phyloP scores from a whole-genome alignment of 2,888 invertebrate genomes.

The Arge pagana region DNA sequence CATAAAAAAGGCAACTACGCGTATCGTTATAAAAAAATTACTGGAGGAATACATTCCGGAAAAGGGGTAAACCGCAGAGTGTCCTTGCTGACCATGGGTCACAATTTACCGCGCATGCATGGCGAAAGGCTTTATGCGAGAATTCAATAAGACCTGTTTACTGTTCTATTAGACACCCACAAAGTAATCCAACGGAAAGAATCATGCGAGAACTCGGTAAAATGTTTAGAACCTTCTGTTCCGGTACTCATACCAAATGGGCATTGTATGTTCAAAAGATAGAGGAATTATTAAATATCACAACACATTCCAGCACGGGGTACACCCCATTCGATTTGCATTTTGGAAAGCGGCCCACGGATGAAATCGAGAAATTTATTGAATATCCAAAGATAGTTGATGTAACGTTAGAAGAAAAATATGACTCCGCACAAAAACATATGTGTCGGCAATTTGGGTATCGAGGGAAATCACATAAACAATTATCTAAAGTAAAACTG shows the following conservation, averaged over 20 bases:
- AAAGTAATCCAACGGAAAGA: constrained; percentile 34
- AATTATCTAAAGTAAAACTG: background rate
- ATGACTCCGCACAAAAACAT: no score
- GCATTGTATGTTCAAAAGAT: constrained; percentile 22
- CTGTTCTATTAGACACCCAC: constrained; percentile 30
- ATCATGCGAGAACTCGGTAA: constrained; percentile 33
- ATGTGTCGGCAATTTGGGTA: no score
- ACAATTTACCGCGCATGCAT: constrained; percentile 34
- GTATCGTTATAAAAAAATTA: constrained; percentile 8
- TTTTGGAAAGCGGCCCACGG: background rate
- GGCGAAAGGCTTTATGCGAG: constrained; percentile 17
- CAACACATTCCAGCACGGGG: constrained; percentile 24
- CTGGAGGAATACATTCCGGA: constrained; percentile 8
- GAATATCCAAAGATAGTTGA: background rate
- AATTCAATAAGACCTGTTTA: background rate
- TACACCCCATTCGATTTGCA: constrained; percentile 26
- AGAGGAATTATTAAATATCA: constrained; percentile 22
- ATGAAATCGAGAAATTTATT: background rate
- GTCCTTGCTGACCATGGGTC: constrained; percentile 31
- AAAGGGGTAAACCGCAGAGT: constrained; percentile 16
- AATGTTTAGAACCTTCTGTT: constrained; percentile 26
- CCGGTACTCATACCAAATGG: constrained; percentile 24
- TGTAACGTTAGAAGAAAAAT: background rate
- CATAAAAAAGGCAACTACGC: constrained; percentile 23
- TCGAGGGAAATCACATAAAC: no score